phyloP scores from a whole-genome alignment of 2,113 vertebrate genomes.

The Neotragus pygmaeus region DNA sequence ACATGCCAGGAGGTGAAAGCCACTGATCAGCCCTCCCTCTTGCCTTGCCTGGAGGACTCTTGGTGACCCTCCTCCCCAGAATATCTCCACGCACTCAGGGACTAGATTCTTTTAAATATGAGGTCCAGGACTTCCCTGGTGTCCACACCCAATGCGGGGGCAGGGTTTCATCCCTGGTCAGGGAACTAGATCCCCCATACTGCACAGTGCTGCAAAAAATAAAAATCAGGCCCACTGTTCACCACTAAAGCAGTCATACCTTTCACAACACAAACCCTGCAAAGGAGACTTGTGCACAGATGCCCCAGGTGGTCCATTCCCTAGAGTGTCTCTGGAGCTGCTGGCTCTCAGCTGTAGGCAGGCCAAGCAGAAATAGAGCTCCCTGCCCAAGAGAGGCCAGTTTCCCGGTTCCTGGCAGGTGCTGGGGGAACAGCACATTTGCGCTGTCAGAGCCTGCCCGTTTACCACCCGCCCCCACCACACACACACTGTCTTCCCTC shows the following conservation, averaged over 20 bases:
- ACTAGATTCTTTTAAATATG: background rate
- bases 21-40: background rate
- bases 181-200: background rate
- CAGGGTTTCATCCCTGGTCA: background rate
- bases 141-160: background rate
- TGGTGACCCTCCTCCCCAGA: background rate
- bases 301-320: background rate
- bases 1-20: background rate
- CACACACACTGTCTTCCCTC: background rate
- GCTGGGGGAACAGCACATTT: background rate
- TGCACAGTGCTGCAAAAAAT: background rate
- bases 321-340: background rate
- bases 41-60: background rate
- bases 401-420: background rate
- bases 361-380: background rate
- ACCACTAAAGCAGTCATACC: background rate
- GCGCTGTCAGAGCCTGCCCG: conserved; percentile 13
- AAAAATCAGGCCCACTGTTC: background rate
- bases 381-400: background rate
- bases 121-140: background rate
- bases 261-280: background rate
- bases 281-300: background rate
- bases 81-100: background rate
- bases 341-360: background rate
- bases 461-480: background rate